Evolutionary conservation across 2,888 invertebrate genomes (phyloP), one percentile per base, ranked within the genome.

Genomic region (Dermolepida albohirtum): DNA sequence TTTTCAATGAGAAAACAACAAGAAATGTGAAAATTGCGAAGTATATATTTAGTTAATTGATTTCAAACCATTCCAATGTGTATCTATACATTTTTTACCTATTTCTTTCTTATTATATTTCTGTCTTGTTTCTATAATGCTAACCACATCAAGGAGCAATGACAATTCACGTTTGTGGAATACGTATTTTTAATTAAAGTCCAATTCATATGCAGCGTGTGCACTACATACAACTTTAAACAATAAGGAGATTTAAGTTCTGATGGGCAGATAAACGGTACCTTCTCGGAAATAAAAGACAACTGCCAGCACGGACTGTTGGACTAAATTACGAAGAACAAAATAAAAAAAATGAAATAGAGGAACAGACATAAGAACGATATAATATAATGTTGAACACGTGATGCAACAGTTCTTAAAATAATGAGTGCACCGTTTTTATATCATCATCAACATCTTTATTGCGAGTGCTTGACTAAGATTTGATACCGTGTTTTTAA

Each of bases 101-200:
- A 14, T 22, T 2, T 50, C 27, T 50, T 5, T 5, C 16, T 14
- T 50, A n/a, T 50, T 11, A 16, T 22, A 5, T 14, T 14, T 50
- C 22, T 50, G 17, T 50, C 5, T 12, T 11, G n/a, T 8, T 47
- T 62, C 29, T 40, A 52, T 39, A 11, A 50, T 49, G 44, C 27
- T 39, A 27, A 41, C 44, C 29, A 17, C 41, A 12, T 52, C 29
- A 41, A 22, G n/a, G 41, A 22, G 43, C 52, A 27, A 64, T 43
- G 64, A 64, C 59, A 59, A 52, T 66, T 57, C 66, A 66, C 66
- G 66, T 66, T 55, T 66, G 49, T 55, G 50, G 72, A 72, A 74
- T 72, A 71, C 68, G 71, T 72, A 74, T 74, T 71, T 74, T 74
- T 74, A 74, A 74, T 74, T 74, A 74, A 74, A 59, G 62, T 64